These are phyloP conservation scores for Callyntrura guangdongensis DNA, from an alignment of 2,888 invertebrate species.

Conservation along the genomic window DNA sequence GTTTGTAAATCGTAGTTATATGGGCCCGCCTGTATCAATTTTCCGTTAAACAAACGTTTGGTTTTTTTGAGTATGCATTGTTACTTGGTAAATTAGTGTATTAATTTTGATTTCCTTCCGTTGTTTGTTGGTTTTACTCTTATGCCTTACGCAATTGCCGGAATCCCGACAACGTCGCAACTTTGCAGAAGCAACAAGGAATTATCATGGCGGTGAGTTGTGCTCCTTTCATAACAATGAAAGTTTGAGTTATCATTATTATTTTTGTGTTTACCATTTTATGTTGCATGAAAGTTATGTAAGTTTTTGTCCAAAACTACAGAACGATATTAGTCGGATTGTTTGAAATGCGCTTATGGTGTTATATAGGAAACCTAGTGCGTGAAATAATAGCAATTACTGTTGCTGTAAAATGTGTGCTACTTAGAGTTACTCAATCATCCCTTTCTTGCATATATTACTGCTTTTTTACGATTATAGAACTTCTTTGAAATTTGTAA, in stretches of 20 bases:
- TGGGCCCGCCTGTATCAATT: neutral
- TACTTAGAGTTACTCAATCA: no score
- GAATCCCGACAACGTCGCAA: conserved; percentile 11
- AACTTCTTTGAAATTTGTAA: no score
- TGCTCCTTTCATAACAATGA: conserved; percentile 39
- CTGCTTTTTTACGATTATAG: no score
- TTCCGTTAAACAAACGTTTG: no score
- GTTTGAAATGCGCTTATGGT: no score
- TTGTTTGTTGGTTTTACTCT: conserved; percentile 15
- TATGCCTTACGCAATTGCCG: conserved; percentile 12
- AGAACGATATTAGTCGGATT: no score
- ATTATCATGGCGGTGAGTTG: conserved; percentile 79
- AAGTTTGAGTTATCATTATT: neutral
- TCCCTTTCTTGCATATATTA: no score
- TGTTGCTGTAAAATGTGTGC: no score
- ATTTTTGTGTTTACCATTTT: neutral
- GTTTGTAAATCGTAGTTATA: no score
- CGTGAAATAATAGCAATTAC: no score
- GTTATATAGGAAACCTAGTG: no score
- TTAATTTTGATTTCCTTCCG: conserved; percentile 6
- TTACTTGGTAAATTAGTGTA: neutral
- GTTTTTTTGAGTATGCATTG: neutral
- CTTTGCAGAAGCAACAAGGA: conserved; percentile 79
- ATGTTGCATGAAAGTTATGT: neutral
- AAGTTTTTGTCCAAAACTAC: no score